Evolutionary conservation across 2,113 vertebrate genomes (phyloP), one percentile per base, ranked within the genome.

Genomic region (Strix uralensis): DNA sequence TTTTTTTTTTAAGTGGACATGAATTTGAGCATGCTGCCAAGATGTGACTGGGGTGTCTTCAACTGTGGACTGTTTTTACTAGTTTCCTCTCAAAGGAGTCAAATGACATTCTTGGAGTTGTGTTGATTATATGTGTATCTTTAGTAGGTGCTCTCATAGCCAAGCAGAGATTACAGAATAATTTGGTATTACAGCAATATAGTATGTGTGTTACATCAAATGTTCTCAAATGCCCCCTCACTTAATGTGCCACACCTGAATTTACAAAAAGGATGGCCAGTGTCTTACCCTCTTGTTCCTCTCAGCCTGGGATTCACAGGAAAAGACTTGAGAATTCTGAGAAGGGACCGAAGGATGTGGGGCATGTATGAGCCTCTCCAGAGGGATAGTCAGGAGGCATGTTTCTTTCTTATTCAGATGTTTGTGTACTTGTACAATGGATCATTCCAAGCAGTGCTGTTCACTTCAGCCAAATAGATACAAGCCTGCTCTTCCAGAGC

Each of bases 161-260:
- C 59, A 44, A 55, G 18, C 52, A 73, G 13, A 34, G 7, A 29
- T 49, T 54, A 44, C 22, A 25, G 27, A 51, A 38, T 74, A 38
- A 34, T 38, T 55, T 57, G 30, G 18, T 67, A 42, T 79, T 66
- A 49, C 26, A 61, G 46, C 47, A 34, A 8, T 12, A 34, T 5
- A 36, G 29, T 46, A 59, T 61, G 40, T 11, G 18, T 38, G 19
- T 20, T 69, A 7, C 3, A 15, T 11, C 1, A 8, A 38, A 54
- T 8, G 4, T 58, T 58, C 25, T 75, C 34, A 86, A 58, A 54
- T 69, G 38, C 21, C 21, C 18, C 72, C 26, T 79, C 26, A 17
- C 40, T 38, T 23, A 29, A 10, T 1, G 2, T 59, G 36, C 15
- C 38, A 29, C 26, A 23, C 1, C 0, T 51, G 5, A 19, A 23